Evolutionary conservation across 2,113 vertebrate species (phyloP).

Genomic region (Catagonus wagneri): DNA sequence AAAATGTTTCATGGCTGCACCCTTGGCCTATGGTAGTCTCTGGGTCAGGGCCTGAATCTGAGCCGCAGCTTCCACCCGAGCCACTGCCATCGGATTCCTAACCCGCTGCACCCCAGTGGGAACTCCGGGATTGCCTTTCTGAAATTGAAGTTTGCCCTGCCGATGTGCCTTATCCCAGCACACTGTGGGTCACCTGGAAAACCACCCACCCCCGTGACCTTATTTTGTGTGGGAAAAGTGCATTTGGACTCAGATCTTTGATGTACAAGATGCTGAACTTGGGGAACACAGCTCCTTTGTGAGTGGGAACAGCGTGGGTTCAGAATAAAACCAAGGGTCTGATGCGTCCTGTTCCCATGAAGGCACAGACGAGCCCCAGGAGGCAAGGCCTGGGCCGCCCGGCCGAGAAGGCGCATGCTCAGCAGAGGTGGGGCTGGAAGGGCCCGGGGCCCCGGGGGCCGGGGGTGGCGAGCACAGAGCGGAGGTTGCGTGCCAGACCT

Average conservation of each 20-base stretch:
- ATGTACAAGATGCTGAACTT: background rate
- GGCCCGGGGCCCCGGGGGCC: background rate
- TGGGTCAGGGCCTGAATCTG: too few relatives aligned
- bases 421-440: background rate
- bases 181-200: background rate
- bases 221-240: background rate
- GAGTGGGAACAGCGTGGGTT: background rate
- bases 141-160: slow-evolving; percentile 6
- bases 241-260: background rate
- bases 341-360: background rate
- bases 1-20: background rate
- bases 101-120: too few relatives aligned
- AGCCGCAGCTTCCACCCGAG: too few relatives aligned
- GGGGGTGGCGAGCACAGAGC: background rate
- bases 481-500: background rate
- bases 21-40: too few relatives aligned
- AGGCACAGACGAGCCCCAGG: background rate
- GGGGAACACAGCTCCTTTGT: background rate
- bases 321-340: background rate
- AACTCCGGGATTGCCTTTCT: background rate
- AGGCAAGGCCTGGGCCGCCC: background rate
- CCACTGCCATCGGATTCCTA: too few relatives aligned
- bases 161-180: background rate
- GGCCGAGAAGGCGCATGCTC: background rate
- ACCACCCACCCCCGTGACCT: background rate